Percentiles rank a stretch among this genome's conserved stretches.
These are phyloP conservation scores for Spinus olivaceus DNA, from an alignment of 2,797 vertebrate genomes.

Conservation along the genomic window DNA sequence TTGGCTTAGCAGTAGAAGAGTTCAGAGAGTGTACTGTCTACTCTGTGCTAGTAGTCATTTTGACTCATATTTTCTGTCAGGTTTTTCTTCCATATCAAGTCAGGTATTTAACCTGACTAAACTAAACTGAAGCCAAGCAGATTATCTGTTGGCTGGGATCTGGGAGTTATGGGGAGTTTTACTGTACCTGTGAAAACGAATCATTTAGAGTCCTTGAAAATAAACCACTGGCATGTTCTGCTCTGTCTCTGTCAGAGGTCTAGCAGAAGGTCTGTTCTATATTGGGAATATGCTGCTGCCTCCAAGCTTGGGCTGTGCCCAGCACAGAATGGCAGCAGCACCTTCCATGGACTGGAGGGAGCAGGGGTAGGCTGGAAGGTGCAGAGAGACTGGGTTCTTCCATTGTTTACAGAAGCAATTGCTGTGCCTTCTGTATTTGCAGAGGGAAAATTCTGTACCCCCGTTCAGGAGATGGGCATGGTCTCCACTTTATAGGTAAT, in stretches of 20 bases:
- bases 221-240: not conserved
- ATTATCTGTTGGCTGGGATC: not conserved
- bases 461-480: not conserved
- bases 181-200: not conserved
- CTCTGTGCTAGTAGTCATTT: not conserved
- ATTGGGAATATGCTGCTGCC: not conserved
- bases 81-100: not conserved
- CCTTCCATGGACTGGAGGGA: not conserved
- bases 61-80: not conserved
- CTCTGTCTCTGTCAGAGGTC: not conserved
- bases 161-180: not conserved
- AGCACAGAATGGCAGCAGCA: not conserved
- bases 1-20: not conserved
- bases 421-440: fast-evolving
- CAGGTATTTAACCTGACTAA: not conserved
- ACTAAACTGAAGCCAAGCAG: not conserved
- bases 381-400: not conserved
- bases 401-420: not conserved
- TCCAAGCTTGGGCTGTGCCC: not conserved
- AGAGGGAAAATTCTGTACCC: not conserved
- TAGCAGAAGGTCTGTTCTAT: not conserved
- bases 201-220: not conserved
- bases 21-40: not conserved
- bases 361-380: not conserved
- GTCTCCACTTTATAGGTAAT: not conserved